phyloP scores from a whole-genome alignment of 2,797 vertebrate genomes.

The Acrocephalus scirpaceus region DNA sequence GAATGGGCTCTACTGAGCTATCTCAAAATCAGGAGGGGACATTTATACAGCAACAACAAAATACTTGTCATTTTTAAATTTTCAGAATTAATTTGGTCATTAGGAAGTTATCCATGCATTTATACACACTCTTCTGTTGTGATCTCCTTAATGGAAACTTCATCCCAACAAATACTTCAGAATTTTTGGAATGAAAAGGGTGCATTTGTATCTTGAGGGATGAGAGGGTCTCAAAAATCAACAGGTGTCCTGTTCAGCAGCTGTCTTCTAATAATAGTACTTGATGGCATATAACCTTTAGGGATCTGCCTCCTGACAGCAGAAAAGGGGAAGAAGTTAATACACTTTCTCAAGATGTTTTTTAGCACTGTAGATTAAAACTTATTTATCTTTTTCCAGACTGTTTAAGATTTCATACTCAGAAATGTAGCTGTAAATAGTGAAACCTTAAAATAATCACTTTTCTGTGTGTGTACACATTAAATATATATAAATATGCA shows the following conservation, averaged over 20 bases:
- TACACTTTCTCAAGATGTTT: background rate
- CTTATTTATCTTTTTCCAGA: background rate
- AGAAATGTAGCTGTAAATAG: background rate
- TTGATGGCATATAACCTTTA: background rate
- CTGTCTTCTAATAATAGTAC: background rate
- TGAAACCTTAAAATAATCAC: background rate
- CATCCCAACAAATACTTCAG: background rate
- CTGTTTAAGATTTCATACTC: background rate
- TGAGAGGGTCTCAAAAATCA: background rate
- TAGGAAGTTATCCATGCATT: background rate
- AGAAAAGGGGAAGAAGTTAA: background rate
- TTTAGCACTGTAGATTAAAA: background rate
- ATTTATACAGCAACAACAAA: background rate
- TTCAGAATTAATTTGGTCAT: background rate
- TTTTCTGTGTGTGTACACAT: background rate
- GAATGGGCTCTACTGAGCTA: background rate
- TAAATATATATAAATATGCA: background rate
- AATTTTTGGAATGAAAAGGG: background rate
- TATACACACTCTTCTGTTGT: accelerated
- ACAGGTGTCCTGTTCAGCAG: background rate
- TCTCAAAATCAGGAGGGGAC: background rate
- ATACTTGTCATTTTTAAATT: background rate
- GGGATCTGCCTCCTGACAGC: background rate
- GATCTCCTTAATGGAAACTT: background rate
- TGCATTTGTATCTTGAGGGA: background rate